These are phyloP conservation scores for Coecobrya sp. DNA, from an alignment of 2,888 invertebrate species.

Conservation along the genomic window DNA sequence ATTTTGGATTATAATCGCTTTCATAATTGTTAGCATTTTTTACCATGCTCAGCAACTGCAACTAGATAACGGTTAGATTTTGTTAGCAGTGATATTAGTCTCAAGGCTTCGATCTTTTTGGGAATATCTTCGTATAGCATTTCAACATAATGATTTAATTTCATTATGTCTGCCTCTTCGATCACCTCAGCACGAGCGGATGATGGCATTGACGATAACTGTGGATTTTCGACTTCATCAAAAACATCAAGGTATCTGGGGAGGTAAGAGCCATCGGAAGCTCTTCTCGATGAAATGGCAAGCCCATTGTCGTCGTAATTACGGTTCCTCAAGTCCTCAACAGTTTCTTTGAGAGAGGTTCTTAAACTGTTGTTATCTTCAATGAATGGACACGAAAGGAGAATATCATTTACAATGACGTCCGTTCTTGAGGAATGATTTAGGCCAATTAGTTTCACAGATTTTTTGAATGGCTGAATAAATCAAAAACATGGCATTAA, in stretches of 20 bases:
- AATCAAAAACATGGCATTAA: not conserved
- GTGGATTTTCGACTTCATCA: constrained; percentile 71
- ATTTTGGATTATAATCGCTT: too few species aligned
- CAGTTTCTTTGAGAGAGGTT: constrained; percentile 62
- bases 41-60: constrained; percentile 79
- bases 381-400: constrained; percentile 77
- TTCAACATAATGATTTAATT: constrained; percentile 81
- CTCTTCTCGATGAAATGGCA: constrained; percentile 61
- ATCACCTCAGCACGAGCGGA: not conserved
- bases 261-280: constrained; percentile 81
- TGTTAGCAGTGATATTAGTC: constrained; percentile 71
- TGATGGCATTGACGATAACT: not conserved
- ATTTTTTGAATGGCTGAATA: constrained; percentile 80
- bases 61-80: constrained; percentile 70
- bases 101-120: constrained; percentile 72
- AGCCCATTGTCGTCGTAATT: constrained; percentile 81
- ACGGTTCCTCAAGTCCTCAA: constrained; percentile 75
- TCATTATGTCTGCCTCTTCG: constrained; percentile 76
- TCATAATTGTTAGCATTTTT: too few species aligned
- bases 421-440: constrained; percentile 56
- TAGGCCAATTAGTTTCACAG: constrained; percentile 72
- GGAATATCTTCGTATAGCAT: constrained; percentile 81
- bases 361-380: constrained; percentile 62
- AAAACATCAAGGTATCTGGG: constrained; percentile 82
- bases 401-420: constrained; percentile 70